phyloP scores from a whole-genome alignment of 2,797 vertebrate species.

The Rhadinocentrus ornatus region DNA sequence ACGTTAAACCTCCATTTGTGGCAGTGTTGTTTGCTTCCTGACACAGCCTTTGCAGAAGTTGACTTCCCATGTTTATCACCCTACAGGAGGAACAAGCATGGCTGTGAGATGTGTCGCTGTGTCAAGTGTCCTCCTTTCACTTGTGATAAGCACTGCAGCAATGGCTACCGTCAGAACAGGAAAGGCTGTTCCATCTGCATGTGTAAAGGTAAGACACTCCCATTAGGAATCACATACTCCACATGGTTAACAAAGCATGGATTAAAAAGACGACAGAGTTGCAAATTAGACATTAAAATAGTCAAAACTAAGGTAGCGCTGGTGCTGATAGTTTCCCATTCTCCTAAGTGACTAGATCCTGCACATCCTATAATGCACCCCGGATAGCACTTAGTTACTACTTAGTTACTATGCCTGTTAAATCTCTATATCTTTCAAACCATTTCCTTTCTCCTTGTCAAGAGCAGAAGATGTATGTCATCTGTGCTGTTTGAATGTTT shows the following conservation, averaged over 20 bases:
- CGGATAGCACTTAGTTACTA: not conserved
- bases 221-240: not conserved
- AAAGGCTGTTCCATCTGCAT: conserved; percentile 86
- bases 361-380: not conserved
- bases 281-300: not conserved
- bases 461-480: not conserved
- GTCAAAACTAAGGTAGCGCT: not conserved
- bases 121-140: conserved; percentile 86
- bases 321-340: not conserved
- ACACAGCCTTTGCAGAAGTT: not conserved
- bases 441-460: not conserved
- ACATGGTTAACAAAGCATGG: not conserved
- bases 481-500: too few species aligned
- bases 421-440: not conserved
- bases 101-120: conserved; percentile 88
- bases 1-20: conserved; percentile 8
- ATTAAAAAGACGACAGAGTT: not conserved
- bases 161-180: conserved; percentile 83
- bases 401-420: not conserved
- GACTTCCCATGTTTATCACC: conserved; percentile 9
- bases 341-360: not conserved
- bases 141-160: conserved; percentile 83
- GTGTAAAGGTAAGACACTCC: conserved; percentile 79
- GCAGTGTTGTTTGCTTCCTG: conserved; percentile 16
- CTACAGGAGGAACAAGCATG: conserved; percentile 86